Evolutionary conservation across 2,797 vertebrate species (phyloP).

Genomic region (Pangasius macronema): DNA sequence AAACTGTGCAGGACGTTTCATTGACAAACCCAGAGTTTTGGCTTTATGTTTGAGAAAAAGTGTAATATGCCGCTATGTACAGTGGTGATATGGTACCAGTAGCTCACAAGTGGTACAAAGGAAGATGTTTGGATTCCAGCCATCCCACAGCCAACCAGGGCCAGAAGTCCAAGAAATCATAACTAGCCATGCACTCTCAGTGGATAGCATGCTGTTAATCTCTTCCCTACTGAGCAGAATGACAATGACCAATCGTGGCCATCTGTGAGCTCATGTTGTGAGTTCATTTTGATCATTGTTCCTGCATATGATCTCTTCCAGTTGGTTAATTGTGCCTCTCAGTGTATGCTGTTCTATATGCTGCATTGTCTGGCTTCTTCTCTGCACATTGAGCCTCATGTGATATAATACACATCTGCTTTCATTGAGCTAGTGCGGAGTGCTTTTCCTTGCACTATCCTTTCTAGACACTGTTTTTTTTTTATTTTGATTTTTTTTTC

Average conservation of each 20-base stretch:
- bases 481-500: not conserved
- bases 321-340: not conserved
- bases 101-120: not conserved
- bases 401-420: not conserved
- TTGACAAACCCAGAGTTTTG: not conserved
- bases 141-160: not conserved
- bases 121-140: not conserved
- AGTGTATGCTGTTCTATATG: not conserved
- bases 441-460: not conserved
- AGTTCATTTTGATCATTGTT: slow-evolving; percentile 6
- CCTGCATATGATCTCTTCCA: not conserved
- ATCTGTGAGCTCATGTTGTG: slow-evolving; percentile 3
- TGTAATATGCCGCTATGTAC: not conserved
- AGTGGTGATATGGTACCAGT: not conserved
- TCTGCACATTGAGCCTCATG: not conserved
- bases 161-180: not conserved
- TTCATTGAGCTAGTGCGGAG: not conserved
- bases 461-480: not conserved
- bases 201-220: not conserved
- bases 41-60: not conserved
- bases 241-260: not conserved
- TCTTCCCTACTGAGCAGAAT: not conserved
- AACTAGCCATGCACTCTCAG: too few relatives aligned
- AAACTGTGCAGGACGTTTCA: not conserved
- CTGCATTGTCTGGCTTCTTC: not conserved